phyloP scores from a whole-genome alignment of 2,113 vertebrate genomes.

The Pollimyrus isidori region DNA sequence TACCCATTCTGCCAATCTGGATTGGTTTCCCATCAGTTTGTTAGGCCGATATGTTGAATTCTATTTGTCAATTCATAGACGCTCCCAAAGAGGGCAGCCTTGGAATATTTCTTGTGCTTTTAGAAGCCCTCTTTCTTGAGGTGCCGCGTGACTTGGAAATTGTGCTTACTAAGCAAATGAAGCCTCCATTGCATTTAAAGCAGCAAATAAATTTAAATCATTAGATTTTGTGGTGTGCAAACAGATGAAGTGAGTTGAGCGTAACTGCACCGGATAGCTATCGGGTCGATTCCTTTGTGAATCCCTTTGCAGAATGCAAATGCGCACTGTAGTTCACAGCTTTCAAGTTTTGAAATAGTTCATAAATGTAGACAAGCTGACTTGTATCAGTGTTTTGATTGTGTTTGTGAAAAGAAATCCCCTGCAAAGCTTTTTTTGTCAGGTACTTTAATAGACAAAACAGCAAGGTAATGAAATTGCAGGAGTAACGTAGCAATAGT shows the following conservation, averaged over 20 bases:
- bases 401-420: constrained; percentile 51
- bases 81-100: neutral
- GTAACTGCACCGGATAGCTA: neutral
- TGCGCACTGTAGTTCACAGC: constrained; percentile 25
- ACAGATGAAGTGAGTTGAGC: neutral
- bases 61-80: neutral
- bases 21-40: constrained; percentile 26
- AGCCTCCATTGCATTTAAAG: neutral
- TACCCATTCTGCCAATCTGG: constrained; percentile 47
- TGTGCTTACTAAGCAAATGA: neutral
- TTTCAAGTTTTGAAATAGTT: constrained; percentile 38
- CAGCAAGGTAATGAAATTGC: constrained; percentile 42
- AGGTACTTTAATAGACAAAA: constrained; percentile 35
- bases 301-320: neutral
- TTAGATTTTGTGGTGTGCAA: neutral
- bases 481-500: constrained; percentile 47
- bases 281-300: neutral
- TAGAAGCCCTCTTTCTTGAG: neutral
- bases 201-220: neutral
- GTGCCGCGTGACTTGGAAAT: neutral
- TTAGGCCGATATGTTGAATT: neutral
- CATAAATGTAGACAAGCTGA: constrained; percentile 43
- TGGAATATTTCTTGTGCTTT: neutral
- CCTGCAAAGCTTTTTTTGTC: constrained; percentile 36
- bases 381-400: constrained; percentile 51